These are phyloP conservation scores for Temnopleurus reevesii DNA, from an alignment of 53 echinoderm and acorn worm species.

Conservation along the genomic window DNA sequence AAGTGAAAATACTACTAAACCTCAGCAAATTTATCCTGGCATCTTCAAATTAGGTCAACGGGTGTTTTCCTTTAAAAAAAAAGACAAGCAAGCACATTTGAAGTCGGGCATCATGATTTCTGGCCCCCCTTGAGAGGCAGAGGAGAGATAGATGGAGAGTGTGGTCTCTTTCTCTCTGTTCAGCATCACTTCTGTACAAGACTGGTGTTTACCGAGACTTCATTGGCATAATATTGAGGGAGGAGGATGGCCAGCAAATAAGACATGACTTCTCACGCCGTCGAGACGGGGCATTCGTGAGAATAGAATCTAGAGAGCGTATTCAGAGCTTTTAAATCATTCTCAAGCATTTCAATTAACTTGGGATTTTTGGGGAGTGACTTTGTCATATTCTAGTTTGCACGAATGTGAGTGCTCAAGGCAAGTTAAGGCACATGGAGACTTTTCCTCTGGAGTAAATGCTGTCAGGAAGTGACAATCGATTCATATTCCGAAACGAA, in stretches of 20 bases:
- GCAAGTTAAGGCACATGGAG: background rate
- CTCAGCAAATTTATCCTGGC: slow-evolving; percentile 36
- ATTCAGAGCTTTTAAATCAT: background rate
- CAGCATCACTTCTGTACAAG: background rate
- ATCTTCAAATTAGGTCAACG: slow-evolving; percentile 18
- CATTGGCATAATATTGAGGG: slow-evolving; percentile 17
- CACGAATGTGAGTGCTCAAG: background rate
- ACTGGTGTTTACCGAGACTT: background rate
- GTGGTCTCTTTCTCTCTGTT: background rate
- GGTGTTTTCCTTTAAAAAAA: slow-evolving; percentile 32
- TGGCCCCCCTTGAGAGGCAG: background rate
- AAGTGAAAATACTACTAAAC: slow-evolving; percentile 32
- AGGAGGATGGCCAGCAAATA: background rate
- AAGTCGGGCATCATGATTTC: slow-evolving; percentile 18
- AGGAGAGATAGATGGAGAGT: background rate
- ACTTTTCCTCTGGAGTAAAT: background rate
- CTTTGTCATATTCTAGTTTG: background rate
- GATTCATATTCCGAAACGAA: background rate
- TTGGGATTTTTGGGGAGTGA: background rate
- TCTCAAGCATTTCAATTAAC: background rate
- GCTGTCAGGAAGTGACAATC: background rate
- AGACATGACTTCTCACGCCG: background rate
- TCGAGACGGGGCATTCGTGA: slow-evolving; percentile 12
- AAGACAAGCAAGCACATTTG: slow-evolving; percentile 17
- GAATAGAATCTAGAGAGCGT: slow-evolving; percentile 12